Percentiles rank a stretch among this genome's conserved stretches.
Evolutionary conservation across 2,113 vertebrate genomes (phyloP).

Genomic region (Deroptyus accipitrinus): DNA sequence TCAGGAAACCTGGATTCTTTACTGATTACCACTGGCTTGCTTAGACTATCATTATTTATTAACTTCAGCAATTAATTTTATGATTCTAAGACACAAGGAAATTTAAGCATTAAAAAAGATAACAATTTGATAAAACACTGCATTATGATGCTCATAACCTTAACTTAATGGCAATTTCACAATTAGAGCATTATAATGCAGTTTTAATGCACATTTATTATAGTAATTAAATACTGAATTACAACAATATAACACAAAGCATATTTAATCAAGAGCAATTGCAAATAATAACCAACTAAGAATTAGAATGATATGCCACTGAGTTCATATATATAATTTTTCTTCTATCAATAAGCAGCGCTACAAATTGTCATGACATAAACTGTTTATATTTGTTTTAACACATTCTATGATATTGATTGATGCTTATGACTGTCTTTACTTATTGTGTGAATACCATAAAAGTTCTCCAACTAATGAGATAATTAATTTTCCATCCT

Average conservation of each 20-base stretch:
- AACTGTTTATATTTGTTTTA: slow-evolving; percentile 33
- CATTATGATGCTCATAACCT: background rate
- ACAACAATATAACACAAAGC: slow-evolving; percentile 22
- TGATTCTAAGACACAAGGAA: background rate
- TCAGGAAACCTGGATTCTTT: background rate
- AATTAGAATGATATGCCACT: background rate
- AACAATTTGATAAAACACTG: background rate
- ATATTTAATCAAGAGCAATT: slow-evolving; percentile 31
- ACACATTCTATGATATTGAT: slow-evolving; percentile 27
- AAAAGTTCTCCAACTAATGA: slow-evolving; percentile 2
- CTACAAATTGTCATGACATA: background rate
- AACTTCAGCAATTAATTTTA: slow-evolving; percentile 3
- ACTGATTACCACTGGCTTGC: background rate
- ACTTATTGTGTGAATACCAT: background rate
- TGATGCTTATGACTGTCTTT: background rate
- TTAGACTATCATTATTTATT: background rate
- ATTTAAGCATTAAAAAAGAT: background rate
- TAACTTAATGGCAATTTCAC: slow-evolving; percentile 37
- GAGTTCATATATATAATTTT: background rate
- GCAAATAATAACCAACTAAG: slow-evolving; percentile 6
- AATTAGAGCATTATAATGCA: slow-evolving; percentile 21
- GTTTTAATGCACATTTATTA: slow-evolving; percentile 36
- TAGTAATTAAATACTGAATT: slow-evolving; percentile 22
- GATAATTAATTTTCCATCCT: slow-evolving; percentile 30
- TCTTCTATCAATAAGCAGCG: slow-evolving; percentile 17